Evolutionary conservation across 2,113 vertebrate species (phyloP), one percentile per base, ranked within the genome.

Genomic region (Mionectes macconnelli): DNA sequence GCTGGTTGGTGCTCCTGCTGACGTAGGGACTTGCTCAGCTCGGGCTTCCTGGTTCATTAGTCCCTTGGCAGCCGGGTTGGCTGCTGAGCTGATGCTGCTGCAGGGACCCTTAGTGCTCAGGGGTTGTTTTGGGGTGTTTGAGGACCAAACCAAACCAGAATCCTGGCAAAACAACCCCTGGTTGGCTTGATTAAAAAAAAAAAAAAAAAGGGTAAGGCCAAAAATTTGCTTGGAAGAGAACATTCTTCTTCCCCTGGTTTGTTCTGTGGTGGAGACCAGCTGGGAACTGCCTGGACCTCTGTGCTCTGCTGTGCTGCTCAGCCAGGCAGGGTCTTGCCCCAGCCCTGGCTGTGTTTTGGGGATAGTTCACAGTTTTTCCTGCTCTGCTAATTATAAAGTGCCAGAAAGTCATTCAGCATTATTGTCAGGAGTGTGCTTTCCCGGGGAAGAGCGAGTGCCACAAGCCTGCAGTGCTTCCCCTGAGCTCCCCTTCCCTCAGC

Each of bases 11-110:
- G 81, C 42, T 82, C 1, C 7, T 89, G 91, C 94, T 95, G 95
- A 87, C 37, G 35, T 8, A 60, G 66, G 77, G 73, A 9, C 35
- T 89, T 25, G 84, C 87, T 91, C 84, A 56, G 93, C 89, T 84
- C 55, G 10, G 64, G 50, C 77, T 93, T 78, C 50, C 84, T 89
- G 95, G 93, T 78, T 95, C 93, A 30, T 77, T 21, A 55, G 68
- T 72, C 81, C 64, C 2, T 19, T 78, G 93, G 77, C 87, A 94
- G 28, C 4, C 0, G 0, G 30, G 24, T 21, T 5, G 39, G 28
- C 4, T 21, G 66, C 69, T 84, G 56, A 56, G 66, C 91, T 76
- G 86, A 52, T 69, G 15, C 8, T 75, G n/a, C 76, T 62, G 47
- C 17, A 39, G 79, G 59, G 73, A 28, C 9, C 9, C 25, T 49